Conservation (phyloP, 1,140 invertebrate species). For the Cydia amplana region DNA sequence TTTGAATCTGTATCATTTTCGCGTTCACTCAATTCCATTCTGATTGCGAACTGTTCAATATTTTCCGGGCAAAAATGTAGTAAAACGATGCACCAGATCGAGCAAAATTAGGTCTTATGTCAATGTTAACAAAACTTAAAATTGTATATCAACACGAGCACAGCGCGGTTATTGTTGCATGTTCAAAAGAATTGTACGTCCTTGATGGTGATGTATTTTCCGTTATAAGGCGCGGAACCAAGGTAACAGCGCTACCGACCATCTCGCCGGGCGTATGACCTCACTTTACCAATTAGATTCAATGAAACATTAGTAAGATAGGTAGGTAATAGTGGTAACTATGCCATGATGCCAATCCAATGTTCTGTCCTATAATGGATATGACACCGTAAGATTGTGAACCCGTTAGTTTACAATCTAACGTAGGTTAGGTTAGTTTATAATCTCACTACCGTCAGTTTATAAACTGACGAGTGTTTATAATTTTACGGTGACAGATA, state of each 20-base stretch:
- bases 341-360: not conserved
- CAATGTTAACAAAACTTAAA: not conserved
- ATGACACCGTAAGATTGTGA: too few relatives aligned
- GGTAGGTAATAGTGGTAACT: too few relatives aligned
- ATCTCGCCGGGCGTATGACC: not conserved
- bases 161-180: not conserved
- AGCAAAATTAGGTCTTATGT: not conserved
- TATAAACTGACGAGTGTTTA: too few relatives aligned
- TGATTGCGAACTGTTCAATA: not conserved
- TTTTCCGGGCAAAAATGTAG: too few relatives aligned
- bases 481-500: too few relatives aligned
- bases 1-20: not conserved
- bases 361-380: too few relatives aligned
- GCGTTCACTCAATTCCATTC: conserved; percentile 5
- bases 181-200: conserved; percentile 2
- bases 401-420: too few relatives aligned
- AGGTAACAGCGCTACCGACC: not conserved
- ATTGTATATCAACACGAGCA: not conserved
- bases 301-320: conserved; percentile 6
- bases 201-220: not conserved
- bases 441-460: too few relatives aligned
- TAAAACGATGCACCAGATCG: not conserved
- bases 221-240: not conserved
- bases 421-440: too few relatives aligned
- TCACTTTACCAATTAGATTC: not conserved